phyloP scores from a whole-genome alignment of 1,140 invertebrate species.

The Choristoneura fumiferana region DNA sequence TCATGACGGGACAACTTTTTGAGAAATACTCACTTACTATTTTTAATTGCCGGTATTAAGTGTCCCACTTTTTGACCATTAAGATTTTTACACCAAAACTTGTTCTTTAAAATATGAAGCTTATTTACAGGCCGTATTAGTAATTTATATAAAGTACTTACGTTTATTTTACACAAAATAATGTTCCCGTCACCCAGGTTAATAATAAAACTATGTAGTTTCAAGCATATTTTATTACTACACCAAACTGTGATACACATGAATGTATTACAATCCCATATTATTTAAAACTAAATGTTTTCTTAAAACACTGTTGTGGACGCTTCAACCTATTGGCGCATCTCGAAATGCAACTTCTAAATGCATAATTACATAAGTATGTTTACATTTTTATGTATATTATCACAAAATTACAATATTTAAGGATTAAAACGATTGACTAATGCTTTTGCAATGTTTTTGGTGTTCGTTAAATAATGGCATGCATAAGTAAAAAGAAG shows the following conservation, averaged over 20 bases:
- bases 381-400: constrained; percentile 8
- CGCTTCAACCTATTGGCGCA: too few species aligned
- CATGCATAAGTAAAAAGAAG: constrained; percentile 1
- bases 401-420: constrained; percentile 12
- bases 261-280: constrained; percentile 6
- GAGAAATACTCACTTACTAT: too few species aligned
- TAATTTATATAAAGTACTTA: too few species aligned
- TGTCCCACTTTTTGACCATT: too few species aligned
- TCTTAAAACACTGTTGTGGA: too few species aligned
- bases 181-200: not conserved
- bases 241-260: constrained; percentile 13
- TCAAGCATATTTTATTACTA: constrained; percentile 18
- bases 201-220: constrained; percentile 13
- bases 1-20: too few species aligned
- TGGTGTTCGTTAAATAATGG: not conserved
- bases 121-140: too few species aligned
- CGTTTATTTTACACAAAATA: too few species aligned
- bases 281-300: too few species aligned
- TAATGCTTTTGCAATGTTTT: constrained; percentile 9
- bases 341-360: not conserved
- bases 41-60: too few species aligned
- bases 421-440: not conserved
- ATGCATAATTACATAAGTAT: constrained; percentile 10
- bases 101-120: too few species aligned
- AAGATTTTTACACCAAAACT: too few species aligned